Conservation (phyloP, 1,140 invertebrate genomes). For the Drosophila busckii region DNA sequence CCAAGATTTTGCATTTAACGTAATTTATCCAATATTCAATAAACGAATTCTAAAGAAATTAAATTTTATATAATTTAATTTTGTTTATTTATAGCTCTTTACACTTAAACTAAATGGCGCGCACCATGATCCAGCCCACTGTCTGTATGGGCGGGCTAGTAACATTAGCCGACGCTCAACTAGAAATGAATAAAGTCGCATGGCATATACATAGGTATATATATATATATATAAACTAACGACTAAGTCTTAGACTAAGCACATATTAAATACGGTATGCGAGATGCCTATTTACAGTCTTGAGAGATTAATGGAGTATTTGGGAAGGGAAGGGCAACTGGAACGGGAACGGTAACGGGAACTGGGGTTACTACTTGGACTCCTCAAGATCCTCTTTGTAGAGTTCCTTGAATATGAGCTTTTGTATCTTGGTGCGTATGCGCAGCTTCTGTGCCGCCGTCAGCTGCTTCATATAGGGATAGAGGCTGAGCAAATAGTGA, state of each 20-base stretch:
- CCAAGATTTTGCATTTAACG: too few species aligned
- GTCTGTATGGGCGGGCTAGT: conserved; percentile 9
- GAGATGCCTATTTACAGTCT: conserved; percentile 62
- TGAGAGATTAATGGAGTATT: conserved; percentile 32
- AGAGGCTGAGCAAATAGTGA: conserved; percentile 74
- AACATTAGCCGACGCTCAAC: conserved; percentile 62
- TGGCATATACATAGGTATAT: conserved; percentile 68
- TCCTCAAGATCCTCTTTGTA: conserved; percentile 78
- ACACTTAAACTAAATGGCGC: conserved; percentile 63
- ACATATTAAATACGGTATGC: conserved; percentile 32
- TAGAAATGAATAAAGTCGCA: conserved; percentile 69
- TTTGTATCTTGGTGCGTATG: conserved; percentile 78
- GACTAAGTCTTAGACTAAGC: conserved; percentile 49
- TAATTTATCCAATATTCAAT: too few species aligned
- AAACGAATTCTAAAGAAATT: background rate
- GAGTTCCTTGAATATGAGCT: conserved; percentile 78
- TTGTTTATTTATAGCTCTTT: conserved; percentile 55
- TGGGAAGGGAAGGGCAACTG: background rate
- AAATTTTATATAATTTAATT: conserved; percentile 9
- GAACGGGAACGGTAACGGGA: conserved; percentile 3
- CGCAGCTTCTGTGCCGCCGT: conserved; percentile 73
- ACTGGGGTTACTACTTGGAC: conserved; percentile 60
- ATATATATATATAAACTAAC: too few species aligned
- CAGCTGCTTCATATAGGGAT: conserved; percentile 77
- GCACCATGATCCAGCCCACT: conserved; percentile 29